These are phyloP conservation scores for Datnioides undecimradiatus DNA, from an alignment of 2,113 vertebrate species.

Conservation along the genomic window DNA sequence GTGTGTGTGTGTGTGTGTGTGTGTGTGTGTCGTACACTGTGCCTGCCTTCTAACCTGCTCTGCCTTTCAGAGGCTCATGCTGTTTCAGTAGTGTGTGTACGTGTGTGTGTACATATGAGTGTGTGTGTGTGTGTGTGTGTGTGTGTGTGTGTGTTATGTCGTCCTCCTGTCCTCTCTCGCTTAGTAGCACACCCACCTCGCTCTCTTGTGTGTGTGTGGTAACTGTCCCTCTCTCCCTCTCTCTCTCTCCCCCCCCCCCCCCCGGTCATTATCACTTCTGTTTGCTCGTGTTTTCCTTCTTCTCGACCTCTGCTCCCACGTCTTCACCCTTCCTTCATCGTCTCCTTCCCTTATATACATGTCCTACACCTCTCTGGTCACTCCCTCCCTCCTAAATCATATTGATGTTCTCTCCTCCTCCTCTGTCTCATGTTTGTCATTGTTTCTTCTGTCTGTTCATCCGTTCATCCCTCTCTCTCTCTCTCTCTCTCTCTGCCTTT, in stretches of 20 bases:
- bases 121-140: constrained; percentile 21
- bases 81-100: constrained; percentile 80
- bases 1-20: constrained; percentile 32
- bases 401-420: neutral
- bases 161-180: constrained; percentile 39
- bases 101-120: constrained; percentile 59
- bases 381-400: neutral
- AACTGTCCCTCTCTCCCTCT: constrained; percentile 32
- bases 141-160: constrained; percentile 22
- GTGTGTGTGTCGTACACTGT: constrained; percentile 33
- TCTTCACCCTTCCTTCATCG: neutral
- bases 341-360: neutral
- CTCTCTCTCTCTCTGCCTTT: neutral
- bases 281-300: neutral
- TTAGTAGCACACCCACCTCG: constrained; percentile 22
- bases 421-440: neutral
- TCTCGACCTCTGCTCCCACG: neutral
- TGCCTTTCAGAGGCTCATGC: constrained; percentile 79
- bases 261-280: neutral
- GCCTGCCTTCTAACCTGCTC: constrained; percentile 80
- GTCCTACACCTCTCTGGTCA: neutral
- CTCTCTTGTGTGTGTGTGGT: constrained; percentile 38
- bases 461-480: neutral
- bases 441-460: neutral
- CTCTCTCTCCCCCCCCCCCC: constrained; percentile 37